Conservation (phyloP, 2,113 vertebrate genomes). For the Hippocampus comes region DNA sequence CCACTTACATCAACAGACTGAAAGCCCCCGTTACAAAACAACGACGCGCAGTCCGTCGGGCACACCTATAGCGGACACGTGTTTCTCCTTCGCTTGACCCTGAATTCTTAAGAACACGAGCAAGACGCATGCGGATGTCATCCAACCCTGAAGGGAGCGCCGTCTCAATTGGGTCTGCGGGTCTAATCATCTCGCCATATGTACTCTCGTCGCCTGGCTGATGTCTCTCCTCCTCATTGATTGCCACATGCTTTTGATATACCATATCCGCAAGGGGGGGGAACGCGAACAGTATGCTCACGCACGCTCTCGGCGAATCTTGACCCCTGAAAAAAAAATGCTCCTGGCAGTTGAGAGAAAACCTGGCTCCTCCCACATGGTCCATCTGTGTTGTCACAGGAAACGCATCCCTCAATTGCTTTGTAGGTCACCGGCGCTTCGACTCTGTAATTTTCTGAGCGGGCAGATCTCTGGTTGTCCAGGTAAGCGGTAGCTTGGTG, state of each 20-base stretch:
- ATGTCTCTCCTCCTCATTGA: conserved; percentile 54
- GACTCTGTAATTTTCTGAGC: conserved; percentile 10
- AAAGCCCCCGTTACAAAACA: conserved; percentile 28
- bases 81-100: conserved; percentile 27
- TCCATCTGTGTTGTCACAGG: conserved; percentile 65
- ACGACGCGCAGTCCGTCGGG: neutral
- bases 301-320: conserved; percentile 9
- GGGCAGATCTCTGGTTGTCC: conserved; percentile 29
- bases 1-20: conserved; percentile 44
- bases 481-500: neutral
- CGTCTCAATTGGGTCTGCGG: neutral
- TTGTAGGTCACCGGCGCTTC: conserved; percentile 45
- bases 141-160: conserved; percentile 54
- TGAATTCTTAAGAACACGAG: conserved; percentile 31
- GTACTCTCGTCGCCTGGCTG: conserved; percentile 51
- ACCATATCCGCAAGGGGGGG: conserved; percentile 43
- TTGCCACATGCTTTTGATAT: conserved; percentile 56
- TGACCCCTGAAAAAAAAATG: conserved; percentile 4
- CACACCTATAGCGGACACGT: neutral
- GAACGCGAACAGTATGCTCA: conserved; percentile 57
- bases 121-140: conserved; percentile 47
- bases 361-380: conserved; percentile 51
- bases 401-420: conserved; percentile 24
- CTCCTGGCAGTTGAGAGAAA: conserved; percentile 23
- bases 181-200: conserved; percentile 63